Evolutionary conservation across 2,113 vertebrate genomes (phyloP).

Genomic region (Heterocephalus glaber): DNA sequence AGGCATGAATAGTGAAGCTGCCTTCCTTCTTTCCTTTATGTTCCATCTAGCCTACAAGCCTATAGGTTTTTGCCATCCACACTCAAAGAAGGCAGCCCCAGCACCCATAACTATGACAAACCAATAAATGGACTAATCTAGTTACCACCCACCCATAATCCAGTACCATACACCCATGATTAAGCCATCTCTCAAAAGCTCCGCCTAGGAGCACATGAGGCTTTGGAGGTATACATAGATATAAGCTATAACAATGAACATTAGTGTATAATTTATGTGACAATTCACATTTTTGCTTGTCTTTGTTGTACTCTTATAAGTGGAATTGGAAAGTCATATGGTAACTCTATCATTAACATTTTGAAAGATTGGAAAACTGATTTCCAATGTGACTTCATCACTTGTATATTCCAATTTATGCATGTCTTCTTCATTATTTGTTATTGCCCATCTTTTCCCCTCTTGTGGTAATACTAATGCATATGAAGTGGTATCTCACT

Average conservation of each 20-base stretch:
- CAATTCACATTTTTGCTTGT: too few species aligned
- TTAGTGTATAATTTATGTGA: background rate
- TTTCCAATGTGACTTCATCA: background rate
- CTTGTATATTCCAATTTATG: background rate
- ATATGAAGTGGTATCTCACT: background rate
- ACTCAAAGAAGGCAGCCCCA: background rate
- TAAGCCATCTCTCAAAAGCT: background rate
- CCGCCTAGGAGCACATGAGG: background rate
- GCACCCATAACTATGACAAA: background rate
- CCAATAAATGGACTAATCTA: background rate
- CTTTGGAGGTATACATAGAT: background rate
- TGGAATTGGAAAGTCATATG: background rate
- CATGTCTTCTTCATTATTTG: background rate
- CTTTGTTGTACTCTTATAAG: background rate
- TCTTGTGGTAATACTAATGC: background rate
- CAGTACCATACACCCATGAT: background rate
- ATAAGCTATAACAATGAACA: background rate
- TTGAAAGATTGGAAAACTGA: background rate
- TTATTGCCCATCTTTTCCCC: background rate
- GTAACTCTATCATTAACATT: background rate
- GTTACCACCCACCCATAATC: background rate
- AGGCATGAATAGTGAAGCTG: background rate
- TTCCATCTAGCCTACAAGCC: background rate
- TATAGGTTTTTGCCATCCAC: background rate
- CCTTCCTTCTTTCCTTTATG: background rate